Evolutionary conservation across 2,888 invertebrate species (phyloP).

Genomic region (Kryphioiulus occultus): DNA sequence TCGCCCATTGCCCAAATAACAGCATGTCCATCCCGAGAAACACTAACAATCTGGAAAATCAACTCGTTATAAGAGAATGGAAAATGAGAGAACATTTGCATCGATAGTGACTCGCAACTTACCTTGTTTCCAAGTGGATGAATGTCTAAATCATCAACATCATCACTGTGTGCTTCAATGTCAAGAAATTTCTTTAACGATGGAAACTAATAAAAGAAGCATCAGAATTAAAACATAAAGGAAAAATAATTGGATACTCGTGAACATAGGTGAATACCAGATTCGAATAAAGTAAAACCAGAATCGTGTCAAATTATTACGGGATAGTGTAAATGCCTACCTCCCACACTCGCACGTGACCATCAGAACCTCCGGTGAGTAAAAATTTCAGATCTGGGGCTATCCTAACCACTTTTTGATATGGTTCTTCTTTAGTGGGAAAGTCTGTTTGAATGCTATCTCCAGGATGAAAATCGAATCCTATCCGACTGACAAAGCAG

Average conservation of each 20-base stretch:
- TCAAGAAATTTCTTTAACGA: conserved; percentile 75
- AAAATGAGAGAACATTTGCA: background rate
- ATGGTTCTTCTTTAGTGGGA: conserved; percentile 72
- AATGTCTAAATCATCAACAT: conserved; percentile 94
- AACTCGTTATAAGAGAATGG: background rate
- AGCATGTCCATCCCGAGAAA: conserved; percentile 86
- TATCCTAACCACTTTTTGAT: conserved; percentile 85
- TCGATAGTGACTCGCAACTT: background rate
- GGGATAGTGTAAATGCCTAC: conserved; percentile 55
- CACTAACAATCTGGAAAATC: conserved; percentile 72
- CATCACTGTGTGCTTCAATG: conserved; percentile 82
- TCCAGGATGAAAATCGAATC: conserved; percentile 61
- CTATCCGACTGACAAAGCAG: conserved; percentile 41
- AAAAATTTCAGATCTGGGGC: conserved; percentile 79
- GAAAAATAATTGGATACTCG: too few relatives aligned
- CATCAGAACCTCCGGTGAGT: conserved; percentile 92
- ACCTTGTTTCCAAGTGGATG: conserved; percentile 75
- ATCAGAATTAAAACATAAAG: background rate
- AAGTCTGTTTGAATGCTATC: conserved; percentile 62
- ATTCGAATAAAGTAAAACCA: too few relatives aligned
- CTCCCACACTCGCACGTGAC: conserved; percentile 84
- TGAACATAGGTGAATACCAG: too few relatives aligned
- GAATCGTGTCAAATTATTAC: background rate
- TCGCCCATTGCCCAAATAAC: conserved; percentile 78
- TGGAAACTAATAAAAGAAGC: conserved; percentile 69